These are phyloP conservation scores for Echinops telfairi DNA, from an alignment of 2,113 vertebrate species.

Conservation along the genomic window DNA sequence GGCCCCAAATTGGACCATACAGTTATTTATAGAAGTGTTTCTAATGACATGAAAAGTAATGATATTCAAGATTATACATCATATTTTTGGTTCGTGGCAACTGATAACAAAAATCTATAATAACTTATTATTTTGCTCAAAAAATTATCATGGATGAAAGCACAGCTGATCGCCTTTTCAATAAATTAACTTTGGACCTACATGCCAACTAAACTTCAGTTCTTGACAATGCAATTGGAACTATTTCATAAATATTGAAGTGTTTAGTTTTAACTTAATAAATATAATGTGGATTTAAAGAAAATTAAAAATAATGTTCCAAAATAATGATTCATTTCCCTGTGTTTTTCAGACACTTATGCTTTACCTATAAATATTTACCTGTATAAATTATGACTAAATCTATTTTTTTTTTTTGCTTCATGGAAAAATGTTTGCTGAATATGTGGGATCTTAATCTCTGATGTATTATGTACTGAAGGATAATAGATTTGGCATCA, in stretches of 20 bases:
- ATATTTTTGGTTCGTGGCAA: too few relatives aligned
- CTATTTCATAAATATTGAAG: conserved; percentile 54
- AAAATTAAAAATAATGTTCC: conserved; percentile 53
- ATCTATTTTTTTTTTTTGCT: conserved; percentile 64
- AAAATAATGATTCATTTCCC: conserved; percentile 32
- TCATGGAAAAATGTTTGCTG: conserved; percentile 51
- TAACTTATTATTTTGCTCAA: too few relatives aligned
- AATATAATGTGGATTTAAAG: conserved; percentile 44
- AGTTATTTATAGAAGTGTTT: too few relatives aligned
- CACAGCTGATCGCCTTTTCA: too few relatives aligned
- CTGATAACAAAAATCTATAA: too few relatives aligned
- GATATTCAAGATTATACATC: too few relatives aligned
- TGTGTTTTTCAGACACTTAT: conserved; percentile 45
- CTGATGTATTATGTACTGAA: not conserved
- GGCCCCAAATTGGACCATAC: too few relatives aligned
- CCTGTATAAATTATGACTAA: conserved; percentile 62
- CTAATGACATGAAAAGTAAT: too few relatives aligned
- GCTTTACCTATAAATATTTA: conserved; percentile 46
- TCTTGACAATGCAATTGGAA: not conserved
- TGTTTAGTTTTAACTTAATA: conserved; percentile 36
- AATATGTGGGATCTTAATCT: conserved; percentile 58
- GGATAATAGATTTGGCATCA: conserved; percentile 60
- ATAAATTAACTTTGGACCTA: too few relatives aligned
- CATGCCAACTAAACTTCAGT: too few relatives aligned
- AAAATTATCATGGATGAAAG: too few relatives aligned